phyloP scores from a whole-genome alignment of 1,140 invertebrate species.

The Megalopta genalis region DNA sequence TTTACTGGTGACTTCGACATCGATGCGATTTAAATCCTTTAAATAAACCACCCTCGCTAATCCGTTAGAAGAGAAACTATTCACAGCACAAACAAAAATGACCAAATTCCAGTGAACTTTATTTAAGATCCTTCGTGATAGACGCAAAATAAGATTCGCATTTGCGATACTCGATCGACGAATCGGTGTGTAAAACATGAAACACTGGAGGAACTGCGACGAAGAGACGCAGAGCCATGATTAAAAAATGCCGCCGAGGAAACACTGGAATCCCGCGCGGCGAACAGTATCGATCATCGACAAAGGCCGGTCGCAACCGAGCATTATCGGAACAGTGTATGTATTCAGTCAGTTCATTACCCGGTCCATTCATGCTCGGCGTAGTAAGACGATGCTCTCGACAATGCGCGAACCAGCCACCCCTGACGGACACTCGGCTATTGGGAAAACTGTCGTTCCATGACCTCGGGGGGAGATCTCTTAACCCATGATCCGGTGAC shows the following conservation, averaged over 20 bases:
- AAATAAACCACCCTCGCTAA: too few species aligned
- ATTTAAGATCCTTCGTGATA: too few species aligned
- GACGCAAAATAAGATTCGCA: too few species aligned
- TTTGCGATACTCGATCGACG: too few species aligned
- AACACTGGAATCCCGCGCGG: background rate
- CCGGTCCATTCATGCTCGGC: slow-evolving; percentile 47
- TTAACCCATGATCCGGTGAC: slow-evolving; percentile 46
- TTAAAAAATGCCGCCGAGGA: background rate
- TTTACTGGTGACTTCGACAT: too few species aligned
- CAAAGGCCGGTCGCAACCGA: background rate
- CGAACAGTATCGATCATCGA: background rate
- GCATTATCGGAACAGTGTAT: slow-evolving; percentile 9
- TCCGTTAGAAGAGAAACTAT: too few species aligned
- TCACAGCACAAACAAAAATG: too few species aligned
- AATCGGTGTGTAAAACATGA: too few species aligned
- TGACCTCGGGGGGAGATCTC: slow-evolving; percentile 24
- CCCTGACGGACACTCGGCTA: slow-evolving; percentile 24
- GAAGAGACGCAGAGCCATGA: background rate
- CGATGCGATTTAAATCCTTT: too few species aligned
- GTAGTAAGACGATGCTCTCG: slow-evolving; percentile 31
- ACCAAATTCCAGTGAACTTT: too few species aligned
- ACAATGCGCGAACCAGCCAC: slow-evolving; percentile 24
- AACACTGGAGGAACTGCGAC: too few species aligned
- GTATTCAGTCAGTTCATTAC: slow-evolving; percentile 20
- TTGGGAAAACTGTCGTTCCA: slow-evolving; percentile 39